These are phyloP conservation scores for Dinomys branickii DNA, from an alignment of 2,113 vertebrate species.

Conservation along the genomic window DNA sequence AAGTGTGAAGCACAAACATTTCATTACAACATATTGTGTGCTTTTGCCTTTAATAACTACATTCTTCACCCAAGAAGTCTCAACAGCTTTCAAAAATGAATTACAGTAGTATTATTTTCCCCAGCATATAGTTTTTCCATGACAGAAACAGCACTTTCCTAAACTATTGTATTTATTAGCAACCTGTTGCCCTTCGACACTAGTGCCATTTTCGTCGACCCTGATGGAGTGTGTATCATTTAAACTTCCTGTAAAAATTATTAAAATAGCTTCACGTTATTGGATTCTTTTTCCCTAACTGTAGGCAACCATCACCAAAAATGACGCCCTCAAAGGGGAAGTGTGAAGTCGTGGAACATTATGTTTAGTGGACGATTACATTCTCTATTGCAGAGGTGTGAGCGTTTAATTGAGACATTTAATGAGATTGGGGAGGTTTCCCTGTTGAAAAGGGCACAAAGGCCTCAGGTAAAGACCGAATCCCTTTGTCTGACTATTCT, in stretches of 20 bases:
- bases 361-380: slow-evolving; percentile 45
- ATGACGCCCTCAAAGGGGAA: background rate
- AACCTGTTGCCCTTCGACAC: slow-evolving; percentile 87
- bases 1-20: slow-evolving; percentile 89
- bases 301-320: slow-evolving; percentile 40
- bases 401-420: background rate
- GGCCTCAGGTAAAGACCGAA: background rate
- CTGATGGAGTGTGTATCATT: slow-evolving; percentile 82
- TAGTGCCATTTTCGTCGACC: slow-evolving; percentile 85
- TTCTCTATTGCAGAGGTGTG: background rate
- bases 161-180: slow-evolving; percentile 90
- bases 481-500: background rate
- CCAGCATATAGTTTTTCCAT: slow-evolving; percentile 84
- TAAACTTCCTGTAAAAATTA: slow-evolving; percentile 86
- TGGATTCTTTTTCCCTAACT: slow-evolving; percentile 70
- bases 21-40: slow-evolving; percentile 91
- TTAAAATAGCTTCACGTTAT: slow-evolving; percentile 82
- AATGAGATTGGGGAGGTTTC: background rate
- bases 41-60: slow-evolving; percentile 90
- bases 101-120: slow-evolving; percentile 88
- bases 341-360: background rate
- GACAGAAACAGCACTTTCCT: slow-evolving; percentile 84
- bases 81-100: slow-evolving; percentile 89
- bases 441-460: background rate
- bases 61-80: slow-evolving; percentile 87